Conservation (phyloP, 2,888 invertebrate species). For the Idaea aversata region DNA sequence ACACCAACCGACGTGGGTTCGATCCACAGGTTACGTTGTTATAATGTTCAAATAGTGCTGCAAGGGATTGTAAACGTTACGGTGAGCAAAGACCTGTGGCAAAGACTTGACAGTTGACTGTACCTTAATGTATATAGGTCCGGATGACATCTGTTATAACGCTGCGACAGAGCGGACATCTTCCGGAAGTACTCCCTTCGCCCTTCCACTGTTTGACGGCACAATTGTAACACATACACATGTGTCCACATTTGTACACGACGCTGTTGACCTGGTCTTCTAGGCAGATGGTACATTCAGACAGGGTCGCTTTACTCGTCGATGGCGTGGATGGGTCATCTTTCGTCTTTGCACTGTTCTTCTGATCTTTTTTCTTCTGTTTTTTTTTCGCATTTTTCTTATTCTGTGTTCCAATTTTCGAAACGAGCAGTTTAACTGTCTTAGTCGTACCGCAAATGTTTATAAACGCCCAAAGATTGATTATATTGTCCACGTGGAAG, state of each 20-base stretch:
- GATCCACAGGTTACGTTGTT: too few species aligned
- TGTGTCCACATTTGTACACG: not conserved
- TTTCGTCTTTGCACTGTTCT: too few species aligned
- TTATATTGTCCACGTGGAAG: not conserved
- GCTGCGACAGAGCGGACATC: not conserved
- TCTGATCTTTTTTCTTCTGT: not conserved
- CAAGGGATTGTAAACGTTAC: too few species aligned
- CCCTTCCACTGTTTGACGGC: not conserved
- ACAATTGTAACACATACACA: not conserved
- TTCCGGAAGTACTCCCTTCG: not conserved
- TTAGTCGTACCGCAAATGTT: not conserved
- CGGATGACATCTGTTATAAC: not conserved
- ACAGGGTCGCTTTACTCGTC: not conserved
- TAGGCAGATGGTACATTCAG: not conserved
- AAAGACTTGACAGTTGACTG: too few species aligned
- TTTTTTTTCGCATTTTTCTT: not conserved
- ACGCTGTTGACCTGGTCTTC: not conserved
- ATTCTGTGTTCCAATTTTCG: not conserved
- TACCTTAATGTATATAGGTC: not conserved
- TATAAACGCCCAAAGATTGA: not conserved
- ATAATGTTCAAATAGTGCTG: too few species aligned
- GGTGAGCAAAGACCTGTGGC: too few species aligned
- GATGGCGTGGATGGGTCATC: not conserved
- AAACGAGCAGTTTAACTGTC: not conserved
- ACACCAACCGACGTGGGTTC: too few species aligned